Evolutionary conservation across 1,140 invertebrate species (phyloP), one percentile per base, ranked within the genome.

Genomic region (Drosophila subobscura): DNA sequence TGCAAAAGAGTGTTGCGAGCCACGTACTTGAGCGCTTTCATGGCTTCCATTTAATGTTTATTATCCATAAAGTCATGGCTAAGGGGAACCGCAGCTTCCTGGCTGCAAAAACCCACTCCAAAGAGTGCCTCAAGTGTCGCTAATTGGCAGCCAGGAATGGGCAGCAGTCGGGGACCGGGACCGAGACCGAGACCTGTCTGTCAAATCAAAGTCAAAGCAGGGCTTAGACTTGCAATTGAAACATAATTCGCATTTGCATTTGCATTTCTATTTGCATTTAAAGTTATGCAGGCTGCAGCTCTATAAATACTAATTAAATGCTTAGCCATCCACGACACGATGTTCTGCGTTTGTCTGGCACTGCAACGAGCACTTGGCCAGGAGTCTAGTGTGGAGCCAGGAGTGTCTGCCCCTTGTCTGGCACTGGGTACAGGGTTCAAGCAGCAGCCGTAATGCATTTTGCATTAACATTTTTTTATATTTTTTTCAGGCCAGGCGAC

Each of bases 391-490:
- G 63, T 46, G 5, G 25, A 27, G 25, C 25, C 70, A 76, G 59
- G 53, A 57, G 53, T 66, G 63, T 52, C 63, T 58, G 33, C 27
- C 55, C 29, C 44, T 10, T 33, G 56, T 29, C 37, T 47, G 46
- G 51, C 52, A 20, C 45, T 4, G 10, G 14, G 8, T 51, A 53
- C 57, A 37, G 56, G 63, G 81, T 85, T 86, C 81, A 86, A 86
- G 81, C 75, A 68, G 71, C 33, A 37, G 27, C 71, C 65, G 78
- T 88, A 88, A 86, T 86, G 81, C 83, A 88, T 88, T 83, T 88
- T 88, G 65, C 83, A 88, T 88, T 88, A 88, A 79, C 74, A 66
- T 84, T 83, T 72, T 80, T 84, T 71, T 37, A 1, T 12, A 1
- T 6, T 68, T 61, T 37, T 57, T 52, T 52, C 47, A 53, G 10